Percentiles rank a stretch among this genome's conserved stretches.
These are phyloP conservation scores for Hyles euphorbiae DNA, from an alignment of 1,140 invertebrate species.

Conservation along the genomic window DNA sequence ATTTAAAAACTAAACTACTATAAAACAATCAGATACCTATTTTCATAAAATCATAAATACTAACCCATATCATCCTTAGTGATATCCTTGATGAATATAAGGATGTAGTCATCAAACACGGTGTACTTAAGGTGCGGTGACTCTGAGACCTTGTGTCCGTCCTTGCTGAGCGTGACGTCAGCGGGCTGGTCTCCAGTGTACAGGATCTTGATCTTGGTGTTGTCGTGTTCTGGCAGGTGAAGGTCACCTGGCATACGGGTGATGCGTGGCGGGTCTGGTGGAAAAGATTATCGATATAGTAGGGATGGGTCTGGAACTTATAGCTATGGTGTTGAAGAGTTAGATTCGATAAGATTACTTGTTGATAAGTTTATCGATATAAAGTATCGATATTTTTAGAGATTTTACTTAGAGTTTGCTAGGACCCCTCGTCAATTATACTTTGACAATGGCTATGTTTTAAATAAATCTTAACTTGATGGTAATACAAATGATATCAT, in stretches of 20 bases:
- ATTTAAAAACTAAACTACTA: no score
- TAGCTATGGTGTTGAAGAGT: no score
- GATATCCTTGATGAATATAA: slow-evolving; percentile 94
- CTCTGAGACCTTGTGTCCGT: slow-evolving; percentile 86
- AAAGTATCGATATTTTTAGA: no score
- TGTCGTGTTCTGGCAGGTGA: slow-evolving; percentile 94
- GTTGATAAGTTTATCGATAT: not conserved
- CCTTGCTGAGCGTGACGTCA: slow-evolving; percentile 87
- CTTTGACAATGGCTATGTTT: no score
- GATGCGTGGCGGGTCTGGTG: slow-evolving; percentile 91
- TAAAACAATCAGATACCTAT: no score
- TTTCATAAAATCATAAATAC: slow-evolving; percentile 22
- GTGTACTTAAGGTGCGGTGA: slow-evolving; percentile 92
- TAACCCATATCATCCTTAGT: slow-evolving; percentile 88
- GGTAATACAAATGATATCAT: no score
- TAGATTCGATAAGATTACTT: not conserved
- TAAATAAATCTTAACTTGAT: no score
- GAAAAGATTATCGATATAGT: not conserved
- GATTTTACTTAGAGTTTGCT: no score
- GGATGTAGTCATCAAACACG: slow-evolving; percentile 96
- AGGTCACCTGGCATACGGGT: slow-evolving; percentile 93
- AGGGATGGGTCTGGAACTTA: not conserved
- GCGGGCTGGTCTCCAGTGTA: slow-evolving; percentile 96
- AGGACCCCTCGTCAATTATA: no score
- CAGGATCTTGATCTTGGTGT: slow-evolving; percentile 96